Conservation (phyloP, 2,888 invertebrate species). For the Trichopoda pennipes region DNA sequence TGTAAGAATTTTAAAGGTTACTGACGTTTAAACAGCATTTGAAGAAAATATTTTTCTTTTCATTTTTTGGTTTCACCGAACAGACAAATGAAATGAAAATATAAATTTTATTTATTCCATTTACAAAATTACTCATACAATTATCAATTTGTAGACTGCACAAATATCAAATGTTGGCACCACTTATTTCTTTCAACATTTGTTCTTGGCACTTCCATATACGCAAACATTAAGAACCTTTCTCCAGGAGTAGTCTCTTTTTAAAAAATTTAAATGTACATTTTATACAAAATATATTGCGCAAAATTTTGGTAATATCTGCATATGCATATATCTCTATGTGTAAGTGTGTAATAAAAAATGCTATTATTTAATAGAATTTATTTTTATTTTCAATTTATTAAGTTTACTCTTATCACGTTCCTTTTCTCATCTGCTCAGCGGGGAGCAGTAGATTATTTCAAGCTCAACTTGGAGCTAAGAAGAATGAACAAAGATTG, state of each 20-base stretch:
- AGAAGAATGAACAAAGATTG: too few species aligned
- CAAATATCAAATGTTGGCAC: conserved; percentile 21
- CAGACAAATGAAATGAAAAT: conserved; percentile 6
- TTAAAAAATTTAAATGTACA: conserved; percentile 16
- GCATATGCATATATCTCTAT: too few species aligned
- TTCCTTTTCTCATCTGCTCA: too few species aligned
- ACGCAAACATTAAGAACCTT: conserved; percentile 31
- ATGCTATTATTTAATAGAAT: too few species aligned
- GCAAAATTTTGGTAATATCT: too few species aligned
- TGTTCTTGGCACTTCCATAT: conserved; percentile 13
- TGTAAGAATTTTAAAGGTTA: too few species aligned
- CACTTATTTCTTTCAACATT: not conserved
- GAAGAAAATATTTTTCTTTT: not conserved
- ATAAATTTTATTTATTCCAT: conserved; percentile 35
- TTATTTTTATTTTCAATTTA: too few species aligned
- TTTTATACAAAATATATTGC: not conserved
- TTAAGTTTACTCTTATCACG: too few species aligned
- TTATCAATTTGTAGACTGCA: conserved; percentile 35
- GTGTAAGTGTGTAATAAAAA: too few species aligned
- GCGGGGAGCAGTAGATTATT: too few species aligned
- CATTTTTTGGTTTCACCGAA: not conserved
- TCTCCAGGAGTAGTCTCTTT: conserved; percentile 1
- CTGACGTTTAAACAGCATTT: not conserved
- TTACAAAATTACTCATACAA: conserved; percentile 34
- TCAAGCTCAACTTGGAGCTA: too few species aligned